Base-by-base conservation (phyloP, 1,140 invertebrate genomes). In the Leptopilina clavipes region DNA sequence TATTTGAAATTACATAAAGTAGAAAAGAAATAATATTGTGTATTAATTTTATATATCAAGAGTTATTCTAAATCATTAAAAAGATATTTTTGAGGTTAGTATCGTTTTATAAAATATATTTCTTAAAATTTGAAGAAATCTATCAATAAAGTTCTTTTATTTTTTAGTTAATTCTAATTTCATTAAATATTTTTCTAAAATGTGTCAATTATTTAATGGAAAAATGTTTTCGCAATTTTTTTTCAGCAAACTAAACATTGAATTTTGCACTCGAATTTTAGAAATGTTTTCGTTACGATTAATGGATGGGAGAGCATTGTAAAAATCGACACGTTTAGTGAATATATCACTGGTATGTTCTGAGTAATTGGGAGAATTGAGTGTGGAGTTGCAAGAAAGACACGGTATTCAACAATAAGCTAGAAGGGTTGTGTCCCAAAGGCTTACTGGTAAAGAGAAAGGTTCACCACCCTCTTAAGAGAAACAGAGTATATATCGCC, bases 391-490 rank as follows among this genome's bases (percentile, higher is more conserved):
- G 59, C 59, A 65, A 65, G 59, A 65, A 65, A 65, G 22, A 37
- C 59, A 8, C 6, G 22, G 59, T 31, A 65, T n/a, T 65, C 5
- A 31, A 65, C 59, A 65, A 65, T 65, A 65, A 65, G 56, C 11
- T 22, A 6, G 18, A 65, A 65, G 59, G 59, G 22, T n/a, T 65
- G 14, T 17, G 14, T 65, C 19, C 17, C 56, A 31, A 14, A 11
- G 56, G 56, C 56, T 59, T 59, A 59, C 59, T 31, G 25, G 5
- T 65, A 65, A 31, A 12, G 25, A n/a, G 59, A 22, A 14, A 65
- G 59, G 59, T 65, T 65, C 6, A 65, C 19, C 59, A 65, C n/a
- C n/a, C 48, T 52, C 48, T 52, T 17, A 52, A 22, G 14, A 65
- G 59, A 31, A 65, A 65, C 59, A n/a, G n/a, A 9, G 3, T 40